These are phyloP conservation scores for Scaptomyza flava DNA, from an alignment of 2,888 invertebrate genomes.

Conservation along the genomic window DNA sequence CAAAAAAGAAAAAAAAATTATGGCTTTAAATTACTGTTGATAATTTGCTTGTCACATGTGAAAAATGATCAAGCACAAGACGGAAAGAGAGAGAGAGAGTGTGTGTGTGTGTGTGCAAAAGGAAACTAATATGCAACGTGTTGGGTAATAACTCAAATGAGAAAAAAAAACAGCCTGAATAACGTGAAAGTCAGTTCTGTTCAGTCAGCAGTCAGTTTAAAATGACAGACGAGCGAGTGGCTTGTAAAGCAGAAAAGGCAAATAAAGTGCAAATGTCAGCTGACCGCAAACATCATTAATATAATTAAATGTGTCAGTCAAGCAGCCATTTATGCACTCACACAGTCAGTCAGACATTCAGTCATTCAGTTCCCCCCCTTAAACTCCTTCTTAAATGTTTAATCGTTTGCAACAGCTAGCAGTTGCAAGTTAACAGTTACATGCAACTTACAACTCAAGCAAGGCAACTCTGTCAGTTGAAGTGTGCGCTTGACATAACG, in stretches of 20 bases:
- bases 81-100: slow-evolving; percentile 38
- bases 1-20: slow-evolving; percentile 26
- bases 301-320: slow-evolving; percentile 82
- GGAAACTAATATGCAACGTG: slow-evolving; percentile 45
- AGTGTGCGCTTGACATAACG: slow-evolving; percentile 66
- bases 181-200: slow-evolving; percentile 62
- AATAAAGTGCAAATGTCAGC: slow-evolving; percentile 82
- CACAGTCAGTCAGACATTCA: slow-evolving; percentile 69
- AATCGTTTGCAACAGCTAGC: slow-evolving; percentile 19
- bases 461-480: slow-evolving; percentile 61
- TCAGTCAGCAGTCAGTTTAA: slow-evolving; percentile 51
- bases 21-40: slow-evolving; percentile 70
- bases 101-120: slow-evolving; percentile 31
- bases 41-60: slow-evolving; percentile 81
- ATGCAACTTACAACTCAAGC: slow-evolving; percentile 7
- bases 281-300: slow-evolving; percentile 81
- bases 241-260: slow-evolving; percentile 47
- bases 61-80: slow-evolving; percentile 64
- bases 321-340: slow-evolving; percentile 76
- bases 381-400: slow-evolving; percentile 12
- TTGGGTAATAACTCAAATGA: slow-evolving; percentile 46
- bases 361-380: slow-evolving; percentile 27
- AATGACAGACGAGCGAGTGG: slow-evolving; percentile 50
- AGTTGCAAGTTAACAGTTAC: slow-evolving; percentile 21
- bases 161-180: slow-evolving; percentile 19